Conservation (phyloP, 2,888 invertebrate genomes). For the Ypsolopha scabrella region DNA sequence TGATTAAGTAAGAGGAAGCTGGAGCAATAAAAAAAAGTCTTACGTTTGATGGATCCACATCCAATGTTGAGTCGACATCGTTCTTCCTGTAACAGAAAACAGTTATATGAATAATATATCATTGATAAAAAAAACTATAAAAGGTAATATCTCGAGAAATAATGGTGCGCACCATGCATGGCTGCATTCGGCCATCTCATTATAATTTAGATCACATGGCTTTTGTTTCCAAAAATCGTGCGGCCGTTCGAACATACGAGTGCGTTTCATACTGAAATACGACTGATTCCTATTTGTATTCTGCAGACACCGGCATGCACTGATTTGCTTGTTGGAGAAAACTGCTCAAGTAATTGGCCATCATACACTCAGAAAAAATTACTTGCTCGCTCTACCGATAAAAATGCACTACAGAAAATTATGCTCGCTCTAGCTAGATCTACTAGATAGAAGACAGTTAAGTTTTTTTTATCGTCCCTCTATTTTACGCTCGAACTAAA, state of each 20-base stretch:
- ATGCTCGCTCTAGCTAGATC: background rate
- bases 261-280: slow-evolving; percentile 5
- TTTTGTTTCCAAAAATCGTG: background rate
- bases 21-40: slow-evolving; percentile 5
- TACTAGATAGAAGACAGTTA: too few species aligned
- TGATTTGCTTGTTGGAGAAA: slow-evolving; percentile 41
- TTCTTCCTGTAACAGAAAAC: slow-evolving; percentile 36
- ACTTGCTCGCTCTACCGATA: slow-evolving; percentile 45
- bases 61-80: slow-evolving; percentile 22
- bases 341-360: slow-evolving; percentile 28
- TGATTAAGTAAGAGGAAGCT: background rate
- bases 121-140: background rate
- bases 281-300: too few species aligned
- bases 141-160: background rate
- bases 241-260: slow-evolving; percentile 1
- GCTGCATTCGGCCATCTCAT: too few species aligned
- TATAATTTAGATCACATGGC: too few species aligned
- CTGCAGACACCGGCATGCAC: slow-evolving; percentile 10
- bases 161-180: too few species aligned
- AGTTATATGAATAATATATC: background rate
- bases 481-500: too few species aligned
- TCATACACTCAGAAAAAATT: slow-evolving; percentile 42
- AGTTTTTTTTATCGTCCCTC: too few species aligned
- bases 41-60: background rate
- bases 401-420: slow-evolving; percentile 35